A percentile compares a stretch with the other conserved stretches of the same genome.
Conservation (phyloP, 2,797 vertebrate genomes). For the Nannoperca obscura region DNA sequence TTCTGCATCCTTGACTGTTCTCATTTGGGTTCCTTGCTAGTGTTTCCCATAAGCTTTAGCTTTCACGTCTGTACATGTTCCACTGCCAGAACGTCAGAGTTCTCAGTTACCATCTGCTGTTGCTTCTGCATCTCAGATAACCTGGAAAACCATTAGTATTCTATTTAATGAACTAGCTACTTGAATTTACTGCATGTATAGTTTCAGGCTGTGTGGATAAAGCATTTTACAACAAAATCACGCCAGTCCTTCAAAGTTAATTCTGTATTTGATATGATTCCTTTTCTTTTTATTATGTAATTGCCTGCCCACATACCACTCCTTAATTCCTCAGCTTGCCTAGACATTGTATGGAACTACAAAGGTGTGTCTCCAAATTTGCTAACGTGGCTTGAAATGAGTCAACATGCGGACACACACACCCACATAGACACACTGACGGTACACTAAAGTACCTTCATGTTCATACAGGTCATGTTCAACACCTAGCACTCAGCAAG, state of each 20-base stretch:
- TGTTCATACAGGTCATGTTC: constrained; percentile 68
- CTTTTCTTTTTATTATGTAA: constrained; percentile 34
- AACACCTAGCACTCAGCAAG: neutral
- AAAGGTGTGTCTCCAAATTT: constrained; percentile 82
- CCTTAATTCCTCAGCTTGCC: constrained; percentile 85
- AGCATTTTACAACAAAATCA: neutral
- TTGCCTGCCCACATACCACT: constrained; percentile 64
- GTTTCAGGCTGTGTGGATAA: neutral
- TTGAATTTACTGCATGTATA: neutral
- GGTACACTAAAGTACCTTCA: constrained; percentile 54
- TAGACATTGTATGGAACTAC: constrained; percentile 69
- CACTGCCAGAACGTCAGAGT: neutral
- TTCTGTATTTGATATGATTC: constrained; percentile 11
- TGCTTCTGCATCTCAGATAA: constrained; percentile 36
- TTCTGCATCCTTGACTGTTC: constrained; percentile 46
- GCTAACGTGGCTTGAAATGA: constrained; percentile 70
- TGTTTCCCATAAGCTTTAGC: constrained; percentile 55
- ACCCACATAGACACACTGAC: constrained; percentile 33
- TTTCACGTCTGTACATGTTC: constrained; percentile 36
- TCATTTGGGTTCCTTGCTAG: constrained; percentile 34
- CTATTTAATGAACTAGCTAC: neutral
- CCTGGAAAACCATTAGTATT: neutral
- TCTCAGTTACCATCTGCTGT: constrained; percentile 17
- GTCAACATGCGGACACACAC: constrained; percentile 50
- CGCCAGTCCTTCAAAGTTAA: neutral